A percentile compares a stretch with the other conserved stretches of the same genome.
Conservation (phyloP, 53 echinoderm and acorn worm genomes). For the Zoroaster sp. region DNA sequence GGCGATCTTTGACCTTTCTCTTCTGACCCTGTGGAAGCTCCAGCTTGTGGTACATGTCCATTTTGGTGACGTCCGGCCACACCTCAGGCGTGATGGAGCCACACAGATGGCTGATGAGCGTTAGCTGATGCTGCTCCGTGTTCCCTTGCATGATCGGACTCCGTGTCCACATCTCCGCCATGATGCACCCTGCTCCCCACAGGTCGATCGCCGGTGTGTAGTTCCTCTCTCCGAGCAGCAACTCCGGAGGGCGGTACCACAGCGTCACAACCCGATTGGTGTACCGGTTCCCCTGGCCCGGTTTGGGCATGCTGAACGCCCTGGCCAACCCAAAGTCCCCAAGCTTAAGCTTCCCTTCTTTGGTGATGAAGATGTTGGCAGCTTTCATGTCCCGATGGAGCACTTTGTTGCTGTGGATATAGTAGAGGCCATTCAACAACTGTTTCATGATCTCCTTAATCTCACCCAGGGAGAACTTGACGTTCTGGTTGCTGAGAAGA, state of each 20-base stretch:
- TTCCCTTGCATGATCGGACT: constrained; percentile 99
- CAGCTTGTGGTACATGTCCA: constrained; percentile 84
- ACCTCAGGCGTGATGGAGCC: constrained; percentile 82
- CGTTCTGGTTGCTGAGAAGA: constrained; percentile 89
- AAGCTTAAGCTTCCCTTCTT: constrained; percentile 82
- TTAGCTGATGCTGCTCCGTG: constrained; percentile 96
- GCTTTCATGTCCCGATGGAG: constrained; percentile 97
- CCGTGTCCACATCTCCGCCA: constrained; percentile 99
- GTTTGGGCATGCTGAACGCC: constrained; percentile 91
- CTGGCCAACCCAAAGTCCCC: constrained; percentile 93
- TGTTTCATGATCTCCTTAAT: constrained; percentile 95
- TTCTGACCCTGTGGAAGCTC: constrained; percentile 94
- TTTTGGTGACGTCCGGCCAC: constrained; percentile 86
- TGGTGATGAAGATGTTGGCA: constrained; percentile 95
- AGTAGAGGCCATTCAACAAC: constrained; percentile 85
- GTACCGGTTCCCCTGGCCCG: constrained; percentile 76
- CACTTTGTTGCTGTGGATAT: constrained; percentile 90
- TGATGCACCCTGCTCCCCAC: constrained; percentile 98
- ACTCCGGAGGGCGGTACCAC: constrained; percentile 96
- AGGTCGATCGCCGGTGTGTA: constrained; percentile 92
- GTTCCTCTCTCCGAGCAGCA: constrained; percentile 91
- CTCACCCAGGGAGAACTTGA: constrained; percentile 91
- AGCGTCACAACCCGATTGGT: constrained; percentile 95
- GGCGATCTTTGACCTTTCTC: constrained; percentile 89
- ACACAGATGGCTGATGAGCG: constrained; percentile 88